These are phyloP conservation scores for Paramormyrops hopkinsi DNA, from an alignment of 2,797 vertebrate genomes.

Conservation along the genomic window DNA sequence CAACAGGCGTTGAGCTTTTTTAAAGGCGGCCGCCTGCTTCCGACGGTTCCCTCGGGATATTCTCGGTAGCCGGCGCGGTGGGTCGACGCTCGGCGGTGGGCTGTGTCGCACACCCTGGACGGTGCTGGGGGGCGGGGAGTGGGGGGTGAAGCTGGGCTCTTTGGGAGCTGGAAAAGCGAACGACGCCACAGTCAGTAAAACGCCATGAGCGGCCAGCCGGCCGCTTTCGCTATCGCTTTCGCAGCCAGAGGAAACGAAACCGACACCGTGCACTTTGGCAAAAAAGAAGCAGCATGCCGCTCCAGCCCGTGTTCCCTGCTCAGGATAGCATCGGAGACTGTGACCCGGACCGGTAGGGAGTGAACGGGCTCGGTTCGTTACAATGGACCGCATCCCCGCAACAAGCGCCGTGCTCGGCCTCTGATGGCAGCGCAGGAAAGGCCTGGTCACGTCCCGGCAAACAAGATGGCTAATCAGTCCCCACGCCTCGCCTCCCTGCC, in stretches of 20 bases:
- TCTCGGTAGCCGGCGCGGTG: not conserved
- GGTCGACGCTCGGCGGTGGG: not conserved
- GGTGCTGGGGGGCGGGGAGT: not conserved
- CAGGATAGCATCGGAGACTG: not conserved
- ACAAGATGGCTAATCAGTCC: not conserved
- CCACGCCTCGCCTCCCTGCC: not conserved
- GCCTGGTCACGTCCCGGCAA: not conserved
- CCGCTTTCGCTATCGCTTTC: slow-evolving; percentile 18
- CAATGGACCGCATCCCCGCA: not conserved
- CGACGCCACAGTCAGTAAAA: not conserved
- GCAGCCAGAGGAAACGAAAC: not conserved
- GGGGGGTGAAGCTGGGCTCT: not conserved
- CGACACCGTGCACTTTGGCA: not conserved
- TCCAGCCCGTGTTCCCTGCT: not conserved
- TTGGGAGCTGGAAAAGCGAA: not conserved
- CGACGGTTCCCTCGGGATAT: not conserved
- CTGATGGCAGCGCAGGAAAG: not conserved
- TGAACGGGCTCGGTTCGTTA: not conserved
- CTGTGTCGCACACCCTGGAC: not conserved
- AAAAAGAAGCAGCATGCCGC: not conserved
- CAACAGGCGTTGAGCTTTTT: not conserved
- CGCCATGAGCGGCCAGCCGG: not conserved
- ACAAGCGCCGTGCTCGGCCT: not conserved
- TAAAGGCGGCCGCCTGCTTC: not conserved
- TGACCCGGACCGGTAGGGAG: not conserved